phyloP scores from a whole-genome alignment of 2,888 invertebrate species.

The Brachyptera risi region DNA sequence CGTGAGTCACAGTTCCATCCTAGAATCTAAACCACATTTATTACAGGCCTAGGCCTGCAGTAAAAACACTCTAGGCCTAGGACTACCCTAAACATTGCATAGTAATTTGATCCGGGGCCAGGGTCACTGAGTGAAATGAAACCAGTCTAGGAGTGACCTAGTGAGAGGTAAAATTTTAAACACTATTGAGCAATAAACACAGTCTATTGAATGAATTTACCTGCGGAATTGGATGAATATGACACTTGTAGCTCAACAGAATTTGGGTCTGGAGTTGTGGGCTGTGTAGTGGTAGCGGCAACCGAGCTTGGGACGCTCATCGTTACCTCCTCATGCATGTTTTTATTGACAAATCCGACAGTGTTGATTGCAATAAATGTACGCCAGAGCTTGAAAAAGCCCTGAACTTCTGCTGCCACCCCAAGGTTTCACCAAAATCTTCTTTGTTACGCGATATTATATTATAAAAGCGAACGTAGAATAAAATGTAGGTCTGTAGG shows the following conservation, averaged over 20 bases:
- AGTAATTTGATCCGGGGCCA: slow-evolving; percentile 1
- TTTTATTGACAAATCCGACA: slow-evolving; percentile 44
- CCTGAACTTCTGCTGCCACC: slow-evolving; percentile 47
- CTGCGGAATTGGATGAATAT: slow-evolving; percentile 56
- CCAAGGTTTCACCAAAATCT: slow-evolving; percentile 48
- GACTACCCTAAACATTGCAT: no score
- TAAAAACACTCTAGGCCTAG: no score
- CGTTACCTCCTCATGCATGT: slow-evolving; percentile 66
- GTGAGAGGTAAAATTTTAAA: slow-evolving; percentile 7
- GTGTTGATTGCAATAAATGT: slow-evolving; percentile 47
- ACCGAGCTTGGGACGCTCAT: slow-evolving; percentile 62
- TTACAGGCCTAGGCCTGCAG: no score
- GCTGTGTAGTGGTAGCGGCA: slow-evolving; percentile 58
- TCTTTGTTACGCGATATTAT: slow-evolving; percentile 46
- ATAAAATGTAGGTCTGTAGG: slow-evolving; percentile 83
- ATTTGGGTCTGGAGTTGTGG: slow-evolving; percentile 50
- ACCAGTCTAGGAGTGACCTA: slow-evolving; percentile 8
- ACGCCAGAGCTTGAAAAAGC: slow-evolving; percentile 46
- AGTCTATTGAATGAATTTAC: slow-evolving; percentile 45
- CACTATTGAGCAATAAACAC: slow-evolving; percentile 5
- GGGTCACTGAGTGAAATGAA: background rate
- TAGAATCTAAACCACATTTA: no score
- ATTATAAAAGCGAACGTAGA: slow-evolving; percentile 59
- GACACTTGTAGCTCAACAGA: slow-evolving; percentile 59
- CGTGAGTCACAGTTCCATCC: no score